Conservation (phyloP, 2,113 vertebrate genomes). For the Nothoprocta pentlandii region DNA sequence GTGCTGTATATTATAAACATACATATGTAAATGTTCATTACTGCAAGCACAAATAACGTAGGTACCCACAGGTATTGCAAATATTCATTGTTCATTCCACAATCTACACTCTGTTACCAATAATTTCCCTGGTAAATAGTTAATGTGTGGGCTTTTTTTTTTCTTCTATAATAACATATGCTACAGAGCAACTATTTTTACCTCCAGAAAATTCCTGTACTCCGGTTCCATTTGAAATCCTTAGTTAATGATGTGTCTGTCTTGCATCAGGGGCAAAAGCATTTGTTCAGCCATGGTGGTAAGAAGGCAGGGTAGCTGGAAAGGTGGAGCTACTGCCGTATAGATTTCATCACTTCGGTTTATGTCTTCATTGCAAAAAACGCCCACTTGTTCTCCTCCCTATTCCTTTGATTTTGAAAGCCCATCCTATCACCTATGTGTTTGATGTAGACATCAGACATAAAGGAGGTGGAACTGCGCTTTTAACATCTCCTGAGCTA, state of each 20-base stretch:
- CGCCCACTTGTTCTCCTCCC: constrained; percentile 56
- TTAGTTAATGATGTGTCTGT: not conserved
- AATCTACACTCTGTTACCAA: not conserved
- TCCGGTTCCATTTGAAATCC: not conserved
- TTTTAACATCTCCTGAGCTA: constrained; percentile 48
- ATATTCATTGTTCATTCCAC: constrained; percentile 34
- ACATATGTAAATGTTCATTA: constrained; percentile 35
- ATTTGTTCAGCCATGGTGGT: constrained; percentile 4
- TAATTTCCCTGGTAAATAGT: constrained; percentile 7
- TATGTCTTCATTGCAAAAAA: constrained; percentile 65
- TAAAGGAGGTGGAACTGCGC: constrained; percentile 32
- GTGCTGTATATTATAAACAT: constrained; percentile 33
- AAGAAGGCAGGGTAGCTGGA: constrained; percentile 12
- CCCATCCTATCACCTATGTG: not conserved
- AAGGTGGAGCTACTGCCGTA: constrained; percentile 27
- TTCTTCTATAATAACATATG: not conserved
- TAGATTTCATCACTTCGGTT: constrained; percentile 53
- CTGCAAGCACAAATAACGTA: constrained; percentile 20
- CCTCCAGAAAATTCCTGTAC: not conserved
- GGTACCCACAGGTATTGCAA: constrained; percentile 40
- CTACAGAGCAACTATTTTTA: not conserved
- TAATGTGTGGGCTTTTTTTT: not conserved
- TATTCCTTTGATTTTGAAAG: constrained; percentile 70
- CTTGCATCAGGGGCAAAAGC: constrained; percentile 2
- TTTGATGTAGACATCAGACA: constrained; percentile 70